phyloP scores from a whole-genome alignment of 2,888 invertebrate species.

The Apamea sordens region DNA sequence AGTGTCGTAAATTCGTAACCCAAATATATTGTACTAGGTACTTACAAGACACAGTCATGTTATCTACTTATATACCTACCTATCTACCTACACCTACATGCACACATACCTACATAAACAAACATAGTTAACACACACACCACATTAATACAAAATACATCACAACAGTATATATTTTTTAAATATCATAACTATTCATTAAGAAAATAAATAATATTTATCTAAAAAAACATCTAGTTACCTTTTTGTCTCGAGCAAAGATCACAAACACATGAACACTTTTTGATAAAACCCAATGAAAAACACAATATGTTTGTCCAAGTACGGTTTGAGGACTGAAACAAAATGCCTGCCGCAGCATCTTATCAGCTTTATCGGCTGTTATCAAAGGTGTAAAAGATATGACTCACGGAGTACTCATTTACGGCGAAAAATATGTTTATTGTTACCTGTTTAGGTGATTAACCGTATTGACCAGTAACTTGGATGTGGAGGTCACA shows the following conservation, averaged over 20 bases:
- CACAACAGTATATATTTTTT: neutral
- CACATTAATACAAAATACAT: no score
- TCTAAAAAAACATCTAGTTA: slow-evolving; percentile 5
- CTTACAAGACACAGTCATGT: neutral
- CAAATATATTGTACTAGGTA: neutral
- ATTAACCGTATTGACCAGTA: neutral
- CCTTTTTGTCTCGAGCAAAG: slow-evolving; percentile 33
- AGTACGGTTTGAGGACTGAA: slow-evolving; percentile 36
- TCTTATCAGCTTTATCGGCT: slow-evolving; percentile 47
- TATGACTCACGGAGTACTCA: slow-evolving; percentile 38
- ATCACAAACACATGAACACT: slow-evolving; percentile 48
- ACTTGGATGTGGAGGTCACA: neutral
- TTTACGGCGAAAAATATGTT: slow-evolving; percentile 26
- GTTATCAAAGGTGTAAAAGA: slow-evolving; percentile 36
- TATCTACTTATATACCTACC: neutral
- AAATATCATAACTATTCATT: neutral
- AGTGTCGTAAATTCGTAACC: neutral
- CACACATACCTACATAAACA: slow-evolving; percentile 1
- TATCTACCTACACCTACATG: neutral
- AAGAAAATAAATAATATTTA: neutral
- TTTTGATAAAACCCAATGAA: slow-evolving; percentile 18
- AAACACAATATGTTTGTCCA: slow-evolving; percentile 22
- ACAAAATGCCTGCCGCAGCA: slow-evolving; percentile 52
- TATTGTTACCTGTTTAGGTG: neutral
- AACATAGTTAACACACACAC: neutral